Evolutionary conservation across 2,888 invertebrate species (phyloP).

Genomic region (Stictocephala bisonia): DNA sequence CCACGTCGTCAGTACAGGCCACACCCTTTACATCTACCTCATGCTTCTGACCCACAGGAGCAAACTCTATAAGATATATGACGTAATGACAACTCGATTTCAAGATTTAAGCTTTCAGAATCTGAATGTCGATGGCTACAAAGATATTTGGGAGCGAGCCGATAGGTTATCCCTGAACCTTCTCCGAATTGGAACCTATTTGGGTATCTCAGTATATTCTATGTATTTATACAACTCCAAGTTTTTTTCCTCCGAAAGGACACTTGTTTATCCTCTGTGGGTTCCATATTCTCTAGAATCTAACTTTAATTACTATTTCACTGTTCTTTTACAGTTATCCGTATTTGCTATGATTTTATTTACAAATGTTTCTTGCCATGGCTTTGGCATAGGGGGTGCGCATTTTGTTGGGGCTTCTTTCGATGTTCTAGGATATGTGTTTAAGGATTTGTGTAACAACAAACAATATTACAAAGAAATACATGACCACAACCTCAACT

Average conservation of each 20-base stretch:
- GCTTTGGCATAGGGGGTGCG: slow-evolving; percentile 7
- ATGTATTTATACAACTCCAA: neutral
- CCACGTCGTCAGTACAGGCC: neutral
- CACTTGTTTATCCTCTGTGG: neutral
- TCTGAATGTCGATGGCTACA: neutral
- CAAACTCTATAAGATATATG: neutral
- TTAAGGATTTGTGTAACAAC: neutral
- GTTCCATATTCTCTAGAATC: neutral
- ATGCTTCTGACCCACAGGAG: neutral
- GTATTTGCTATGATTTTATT: neutral
- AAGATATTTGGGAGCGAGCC: slow-evolving; percentile 6
- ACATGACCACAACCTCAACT: neutral
- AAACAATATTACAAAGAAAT: neutral
- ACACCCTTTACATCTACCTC: neutral
- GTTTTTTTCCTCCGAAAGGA: neutral
- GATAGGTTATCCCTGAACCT: neutral
- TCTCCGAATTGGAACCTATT: neutral
- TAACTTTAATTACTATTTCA: neutral
- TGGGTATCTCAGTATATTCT: neutral
- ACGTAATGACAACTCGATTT: neutral
- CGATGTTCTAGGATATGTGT: slow-evolving; percentile 3
- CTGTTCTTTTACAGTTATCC: neutral
- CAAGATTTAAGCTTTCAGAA: neutral
- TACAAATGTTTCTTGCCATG: slow-evolving; percentile 3
- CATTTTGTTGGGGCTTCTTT: slow-evolving; percentile 28